Base-by-base conservation (phyloP, 1,140 invertebrate species). In the Drosophila subobscura region DNA sequence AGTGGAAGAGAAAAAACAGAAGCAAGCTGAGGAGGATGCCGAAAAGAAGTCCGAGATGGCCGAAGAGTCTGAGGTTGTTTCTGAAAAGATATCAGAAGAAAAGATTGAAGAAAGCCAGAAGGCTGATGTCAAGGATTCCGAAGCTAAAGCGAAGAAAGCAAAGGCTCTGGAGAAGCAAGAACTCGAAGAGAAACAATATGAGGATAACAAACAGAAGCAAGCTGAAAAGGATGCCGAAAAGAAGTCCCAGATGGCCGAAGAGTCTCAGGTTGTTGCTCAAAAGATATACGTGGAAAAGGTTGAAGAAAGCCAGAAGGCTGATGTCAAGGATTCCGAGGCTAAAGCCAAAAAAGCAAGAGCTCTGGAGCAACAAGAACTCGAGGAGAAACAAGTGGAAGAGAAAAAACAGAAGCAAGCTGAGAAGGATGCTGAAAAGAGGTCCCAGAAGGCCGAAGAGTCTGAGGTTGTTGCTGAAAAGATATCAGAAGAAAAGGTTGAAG, bases 131-230 rank as follows among this genome's bases (percentile, higher is more conserved):
- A 44, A 45, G 22, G 53, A 56, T 27, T 8, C n/a, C 5, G 22
- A 50, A 7, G 20, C 20, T 41, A 54, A 57, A 22, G 4, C n/a
- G 1, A 14, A 72, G 4, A 57, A 47, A 52, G 47, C 53, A 2
- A 54, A 47, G 50, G 16, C 46, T 20, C 10, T 53, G 41, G 8
- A 52, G 12, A 71, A 58, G 27, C 42, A 59, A 49, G 47, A n/a
- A 54, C 27, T 56, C 3, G 52, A 72, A 27, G 54, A 64, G 37
- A 12, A 71, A 12, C 49, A 58, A 65, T 1, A 42, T 3, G 60
- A 54, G 29, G 40, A 14, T 2, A 53, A 54, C 29, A 63, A 52
- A 46, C 22, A 27, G n/a, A 54, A 44, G n/a, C 51, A 53, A n/a
- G 22, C 29, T 12, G 29, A 58, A 2, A 52, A 46, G 29, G 51